phyloP scores from a whole-genome alignment of 53 echinoderm and acorn worm genomes.

The Crossaster papposus region DNA sequence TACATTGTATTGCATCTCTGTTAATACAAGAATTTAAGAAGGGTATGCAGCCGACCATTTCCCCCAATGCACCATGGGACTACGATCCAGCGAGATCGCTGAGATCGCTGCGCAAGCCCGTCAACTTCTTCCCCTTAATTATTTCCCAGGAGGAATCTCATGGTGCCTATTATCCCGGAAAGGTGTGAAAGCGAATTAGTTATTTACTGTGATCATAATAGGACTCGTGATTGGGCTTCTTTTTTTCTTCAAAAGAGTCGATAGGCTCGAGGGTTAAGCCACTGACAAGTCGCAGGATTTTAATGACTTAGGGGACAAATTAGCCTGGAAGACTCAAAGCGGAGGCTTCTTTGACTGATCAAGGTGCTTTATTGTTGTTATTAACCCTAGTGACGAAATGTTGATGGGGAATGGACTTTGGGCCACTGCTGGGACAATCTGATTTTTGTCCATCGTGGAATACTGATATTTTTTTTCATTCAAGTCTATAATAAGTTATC shows the following conservation, averaged over 20 bases:
- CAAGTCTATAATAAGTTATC: no score
- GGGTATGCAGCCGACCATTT: neutral
- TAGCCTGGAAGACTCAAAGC: neutral
- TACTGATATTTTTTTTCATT: no score
- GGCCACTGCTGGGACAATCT: no score
- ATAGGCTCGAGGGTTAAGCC: neutral
- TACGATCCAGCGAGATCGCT: no score
- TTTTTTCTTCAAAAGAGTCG: no score
- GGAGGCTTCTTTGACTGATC: neutral
- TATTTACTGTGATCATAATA: constrained; percentile 10
- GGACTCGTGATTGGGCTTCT: neutral
- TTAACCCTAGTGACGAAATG: no score
- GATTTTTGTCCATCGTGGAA: no score
- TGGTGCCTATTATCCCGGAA: constrained; percentile 33
- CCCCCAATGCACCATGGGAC: neutral
- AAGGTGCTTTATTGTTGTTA: no score
- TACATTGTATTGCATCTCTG: no score
- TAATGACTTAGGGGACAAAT: neutral
- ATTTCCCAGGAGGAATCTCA: constrained; percentile 21
- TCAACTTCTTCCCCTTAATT: neutral
- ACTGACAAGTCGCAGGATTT: neutral
- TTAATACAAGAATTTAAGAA: no score
- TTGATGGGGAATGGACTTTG: no score
- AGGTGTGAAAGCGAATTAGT: constrained; percentile 41
- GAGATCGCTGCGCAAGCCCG: neutral